These are phyloP conservation scores for Pandion haliaetus DNA, from an alignment of 2,113 vertebrate genomes.

Conservation along the genomic window DNA sequence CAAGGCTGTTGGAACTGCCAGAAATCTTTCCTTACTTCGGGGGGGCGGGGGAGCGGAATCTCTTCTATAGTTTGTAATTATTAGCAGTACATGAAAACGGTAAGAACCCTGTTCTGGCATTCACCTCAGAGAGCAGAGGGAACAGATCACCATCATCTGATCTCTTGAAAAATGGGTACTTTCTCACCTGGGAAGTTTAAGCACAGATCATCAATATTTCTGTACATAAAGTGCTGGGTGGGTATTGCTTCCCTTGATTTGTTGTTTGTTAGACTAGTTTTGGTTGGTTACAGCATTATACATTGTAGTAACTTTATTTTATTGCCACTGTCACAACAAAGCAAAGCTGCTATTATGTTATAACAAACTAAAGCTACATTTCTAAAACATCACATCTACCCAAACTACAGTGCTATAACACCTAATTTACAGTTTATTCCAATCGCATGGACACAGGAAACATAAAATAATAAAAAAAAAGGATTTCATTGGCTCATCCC, in stretches of 20 bases:
- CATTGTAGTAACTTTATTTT: slow-evolving; percentile 75
- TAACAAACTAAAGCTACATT: slow-evolving; percentile 76
- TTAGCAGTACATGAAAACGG: neutral
- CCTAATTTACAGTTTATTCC: slow-evolving; percentile 79
- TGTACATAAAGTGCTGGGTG: slow-evolving; percentile 27
- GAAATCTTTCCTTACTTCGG: slow-evolving; percentile 4
- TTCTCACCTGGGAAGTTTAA: slow-evolving; percentile 26
- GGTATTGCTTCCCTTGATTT: slow-evolving; percentile 59
- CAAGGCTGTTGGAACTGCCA: slow-evolving; percentile 23
- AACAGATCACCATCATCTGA: neutral
- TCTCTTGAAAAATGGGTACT: slow-evolving; percentile 10
- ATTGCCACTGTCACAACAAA: slow-evolving; percentile 79
- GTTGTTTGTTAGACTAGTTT: slow-evolving; percentile 69
- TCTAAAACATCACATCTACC: slow-evolving; percentile 67
- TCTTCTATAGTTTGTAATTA: neutral
- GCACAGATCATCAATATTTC: neutral
- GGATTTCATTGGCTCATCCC: slow-evolving; percentile 53
- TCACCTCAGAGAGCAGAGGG: neutral
- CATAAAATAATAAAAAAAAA: slow-evolving; percentile 61
- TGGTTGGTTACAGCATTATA: slow-evolving; percentile 73
- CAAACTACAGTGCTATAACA: slow-evolving; percentile 64
- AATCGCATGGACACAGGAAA: slow-evolving; percentile 61
- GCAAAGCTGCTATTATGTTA: slow-evolving; percentile 78
- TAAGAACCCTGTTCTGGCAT: neutral
- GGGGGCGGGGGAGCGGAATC: neutral